Conservation (phyloP, 2,797 vertebrate species). For the Melanotaenia boesemani region DNA sequence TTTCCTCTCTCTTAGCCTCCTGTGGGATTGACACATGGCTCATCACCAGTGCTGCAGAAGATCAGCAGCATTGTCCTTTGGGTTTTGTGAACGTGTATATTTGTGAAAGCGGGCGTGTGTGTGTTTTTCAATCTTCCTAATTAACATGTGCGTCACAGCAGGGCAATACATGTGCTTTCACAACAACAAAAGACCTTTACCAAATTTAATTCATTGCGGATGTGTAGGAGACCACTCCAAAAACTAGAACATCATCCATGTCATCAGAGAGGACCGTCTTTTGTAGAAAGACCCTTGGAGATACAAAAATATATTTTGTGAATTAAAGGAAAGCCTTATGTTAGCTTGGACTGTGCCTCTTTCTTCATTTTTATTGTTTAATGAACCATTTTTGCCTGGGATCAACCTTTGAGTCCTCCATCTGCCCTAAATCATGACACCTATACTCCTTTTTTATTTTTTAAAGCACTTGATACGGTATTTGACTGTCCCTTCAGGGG, state of each 20-base stretch:
- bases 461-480: too few species aligned
- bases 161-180: conserved; percentile 28
- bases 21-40: conserved; percentile 32
- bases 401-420: too few species aligned
- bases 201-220: conserved; percentile 42
- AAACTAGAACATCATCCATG: conserved; percentile 17
- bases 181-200: conserved; percentile 50
- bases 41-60: conserved; percentile 47
- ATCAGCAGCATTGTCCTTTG: conserved; percentile 48
- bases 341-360: too few species aligned
- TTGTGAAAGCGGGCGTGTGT: neutral
- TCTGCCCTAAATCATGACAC: too few species aligned
- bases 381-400: too few species aligned
- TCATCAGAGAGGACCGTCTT: conserved; percentile 39
- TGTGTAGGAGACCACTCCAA: conserved; percentile 22
- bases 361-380: too few species aligned
- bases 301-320: conserved; percentile 14
- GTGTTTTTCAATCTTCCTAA: conserved; percentile 41
- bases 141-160: conserved; percentile 67
- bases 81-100: conserved; percentile 9
- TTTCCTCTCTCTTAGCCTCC: neutral
- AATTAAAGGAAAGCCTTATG: conserved; percentile 1
- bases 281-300: conserved; percentile 2
- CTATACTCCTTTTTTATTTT: too few species aligned
- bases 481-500: neutral